phyloP scores from a whole-genome alignment of 35 echinoderm and acorn worm genomes.

The Diadema setosum region DNA sequence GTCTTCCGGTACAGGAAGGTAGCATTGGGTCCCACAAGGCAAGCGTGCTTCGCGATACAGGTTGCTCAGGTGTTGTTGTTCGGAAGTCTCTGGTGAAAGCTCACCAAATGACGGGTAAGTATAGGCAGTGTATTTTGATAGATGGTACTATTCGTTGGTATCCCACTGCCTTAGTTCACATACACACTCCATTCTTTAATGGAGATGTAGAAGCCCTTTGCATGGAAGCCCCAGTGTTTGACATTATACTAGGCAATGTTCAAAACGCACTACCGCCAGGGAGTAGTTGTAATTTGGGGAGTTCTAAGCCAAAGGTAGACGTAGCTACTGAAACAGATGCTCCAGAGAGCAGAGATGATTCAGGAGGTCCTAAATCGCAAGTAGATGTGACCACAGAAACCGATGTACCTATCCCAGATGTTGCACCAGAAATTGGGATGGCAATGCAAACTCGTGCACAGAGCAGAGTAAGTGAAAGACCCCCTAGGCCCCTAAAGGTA shows the following conservation, averaged over 20 bases:
- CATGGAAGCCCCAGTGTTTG: slow-evolving; percentile 52
- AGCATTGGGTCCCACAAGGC: slow-evolving; percentile 1
- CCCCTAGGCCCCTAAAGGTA: neutral
- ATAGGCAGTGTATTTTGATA: slow-evolving; percentile 41
- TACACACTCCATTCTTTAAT: slow-evolving; percentile 53
- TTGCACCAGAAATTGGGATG: neutral
- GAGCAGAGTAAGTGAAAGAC: neutral
- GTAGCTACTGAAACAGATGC: too few species aligned
- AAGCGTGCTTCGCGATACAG: slow-evolving; percentile 39
- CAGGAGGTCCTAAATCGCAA: neutral
- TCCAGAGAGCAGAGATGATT: neutral
- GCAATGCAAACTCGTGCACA: neutral
- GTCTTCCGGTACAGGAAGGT: slow-evolving; percentile 28
- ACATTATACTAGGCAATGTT: slow-evolving; percentile 54
- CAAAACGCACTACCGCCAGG: neutral
- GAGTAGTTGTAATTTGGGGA: neutral
- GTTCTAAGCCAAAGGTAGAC: neutral
- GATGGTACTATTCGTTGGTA: slow-evolving; percentile 38
- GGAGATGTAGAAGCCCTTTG: slow-evolving; percentile 54
- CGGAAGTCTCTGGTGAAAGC: neutral
- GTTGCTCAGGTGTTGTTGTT: slow-evolving; percentile 50
- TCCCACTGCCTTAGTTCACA: slow-evolving; percentile 15
- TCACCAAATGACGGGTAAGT: slow-evolving; percentile 32
- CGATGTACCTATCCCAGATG: neutral
- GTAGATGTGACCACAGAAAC: neutral